These are phyloP conservation scores for Clupea harengus DNA, from an alignment of 2,113 vertebrate genomes.

Conservation along the genomic window DNA sequence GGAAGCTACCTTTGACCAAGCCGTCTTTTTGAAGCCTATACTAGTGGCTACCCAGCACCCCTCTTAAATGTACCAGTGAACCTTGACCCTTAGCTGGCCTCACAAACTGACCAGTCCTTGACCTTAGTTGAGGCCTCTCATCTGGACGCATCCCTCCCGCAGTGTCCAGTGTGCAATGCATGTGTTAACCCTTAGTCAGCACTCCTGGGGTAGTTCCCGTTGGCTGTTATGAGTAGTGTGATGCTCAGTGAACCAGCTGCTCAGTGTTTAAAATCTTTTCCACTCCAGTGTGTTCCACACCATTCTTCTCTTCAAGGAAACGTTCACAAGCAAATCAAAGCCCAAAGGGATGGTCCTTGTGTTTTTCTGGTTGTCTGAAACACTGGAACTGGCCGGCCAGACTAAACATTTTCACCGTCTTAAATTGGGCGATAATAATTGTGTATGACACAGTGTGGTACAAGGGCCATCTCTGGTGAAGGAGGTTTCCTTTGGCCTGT, in stretches of 20 bases:
- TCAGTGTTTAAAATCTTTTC: neutral
- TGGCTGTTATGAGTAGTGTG: neutral
- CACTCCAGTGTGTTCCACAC: neutral
- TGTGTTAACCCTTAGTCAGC: neutral
- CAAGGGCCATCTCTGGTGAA: neutral
- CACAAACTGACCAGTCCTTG: neutral
- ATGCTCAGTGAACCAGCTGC: neutral
- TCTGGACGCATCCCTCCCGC: neutral
- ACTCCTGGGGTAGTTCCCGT: neutral
- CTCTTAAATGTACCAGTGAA: too few relatives aligned
- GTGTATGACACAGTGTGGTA: neutral
- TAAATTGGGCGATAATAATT: constrained; percentile 11
- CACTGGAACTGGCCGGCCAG: constrained; percentile 1
- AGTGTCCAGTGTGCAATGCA: too few relatives aligned
- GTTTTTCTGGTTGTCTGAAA: constrained; percentile 22
- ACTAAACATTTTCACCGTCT: constrained; percentile 10
- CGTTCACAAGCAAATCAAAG: neutral
- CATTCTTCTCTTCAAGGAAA: constrained; percentile 8
- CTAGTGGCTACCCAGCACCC: too few relatives aligned
- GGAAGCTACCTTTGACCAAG: too few relatives aligned
- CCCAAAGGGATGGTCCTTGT: neutral
- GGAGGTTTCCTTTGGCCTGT: neutral
- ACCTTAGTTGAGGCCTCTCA: neutral
- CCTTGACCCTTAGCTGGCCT: too few relatives aligned
- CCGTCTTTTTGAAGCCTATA: too few relatives aligned